Evolutionary conservation across 2,888 invertebrate genomes (phyloP).

Genomic region (Sesamia inferens): DNA sequence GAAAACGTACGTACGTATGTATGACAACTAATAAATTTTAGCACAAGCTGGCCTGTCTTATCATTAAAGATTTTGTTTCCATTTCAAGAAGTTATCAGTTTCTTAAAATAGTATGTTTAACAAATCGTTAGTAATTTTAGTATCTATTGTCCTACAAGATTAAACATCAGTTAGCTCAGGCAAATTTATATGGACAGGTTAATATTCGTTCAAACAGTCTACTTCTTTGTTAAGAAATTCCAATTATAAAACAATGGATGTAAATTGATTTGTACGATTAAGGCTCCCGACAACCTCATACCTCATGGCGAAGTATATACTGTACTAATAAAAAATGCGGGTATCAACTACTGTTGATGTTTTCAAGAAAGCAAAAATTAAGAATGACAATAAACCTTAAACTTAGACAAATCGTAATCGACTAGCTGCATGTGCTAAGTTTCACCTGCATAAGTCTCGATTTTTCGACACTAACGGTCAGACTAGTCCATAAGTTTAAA

Average conservation of each 20-base stretch:
- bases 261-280: conserved; percentile 50
- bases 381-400: not conserved
- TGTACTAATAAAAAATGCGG: not conserved
- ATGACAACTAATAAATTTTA: not conserved
- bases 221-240: conserved; percentile 36
- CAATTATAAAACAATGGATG: conserved; percentile 48
- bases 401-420: no score
- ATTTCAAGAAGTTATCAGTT: not conserved
- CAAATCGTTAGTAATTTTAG: not conserved
- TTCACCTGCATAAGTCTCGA: not conserved
- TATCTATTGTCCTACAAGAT: not conserved
- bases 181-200: not conserved
- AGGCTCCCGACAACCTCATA: conserved; percentile 51
- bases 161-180: not conserved
- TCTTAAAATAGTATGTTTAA: not conserved
- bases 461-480: no score
- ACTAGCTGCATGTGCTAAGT: not conserved
- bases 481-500: no score
- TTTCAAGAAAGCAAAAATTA: not conserved
- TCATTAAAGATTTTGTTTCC: not conserved
- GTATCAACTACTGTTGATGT: not conserved
- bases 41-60: not conserved
- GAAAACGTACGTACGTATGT: no score
- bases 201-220: conserved; percentile 27
- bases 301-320: not conserved